Base-by-base conservation (phyloP, 2,888 invertebrate genomes). In the Drepana falcataria region DNA sequence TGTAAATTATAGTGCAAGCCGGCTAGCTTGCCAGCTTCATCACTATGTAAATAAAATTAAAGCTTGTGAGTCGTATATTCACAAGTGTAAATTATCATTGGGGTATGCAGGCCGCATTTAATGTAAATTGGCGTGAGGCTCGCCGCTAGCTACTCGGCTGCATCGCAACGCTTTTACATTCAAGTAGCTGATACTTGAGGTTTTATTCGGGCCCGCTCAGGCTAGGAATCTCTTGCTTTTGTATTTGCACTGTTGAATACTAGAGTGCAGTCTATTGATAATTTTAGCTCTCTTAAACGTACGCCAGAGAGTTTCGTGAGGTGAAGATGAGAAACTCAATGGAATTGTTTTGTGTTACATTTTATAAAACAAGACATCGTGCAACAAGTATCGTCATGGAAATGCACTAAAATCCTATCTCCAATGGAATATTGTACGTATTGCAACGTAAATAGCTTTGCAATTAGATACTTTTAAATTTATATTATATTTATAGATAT, bases 61-160 rank as follows among this genome's bases (percentile, higher is more conserved):
- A 4, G 7, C 7, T 69, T 71, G 68, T 44, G 9, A 64, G 73
- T 68, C 69, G 74, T 73, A 70, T 68, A 51, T 51, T 63, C 63
- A 69, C 69, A 69, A 82, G 77, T 84, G 79, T 81, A 78, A 85
- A 80, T 81, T 87, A 86, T 86, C 83, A 83, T 82, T 80, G 73
- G 79, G 73, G 73, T 77, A 71, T 70, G 79, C 77, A 77, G 73
- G 78, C 87, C 87, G 87, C 87, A 83, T 87, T 88, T 87, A 87
- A 89, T 88, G 87, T 83, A 88, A 89, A 88, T 89, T 83, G 83
- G 78, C 80, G 79, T 78, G 80, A 81, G 75, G 67, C 68, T 69
- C 68, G 69, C 75, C 75, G 72, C 73, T 21, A 37, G 37, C 37
- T 68, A 65, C 66, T 71, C 74, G 65, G 71, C 77, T 79, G 82